Evolutionary conservation across 2,888 invertebrate genomes (phyloP), one percentile per base, ranked within the genome.

Genomic region (Ophonus ardosiacus): DNA sequence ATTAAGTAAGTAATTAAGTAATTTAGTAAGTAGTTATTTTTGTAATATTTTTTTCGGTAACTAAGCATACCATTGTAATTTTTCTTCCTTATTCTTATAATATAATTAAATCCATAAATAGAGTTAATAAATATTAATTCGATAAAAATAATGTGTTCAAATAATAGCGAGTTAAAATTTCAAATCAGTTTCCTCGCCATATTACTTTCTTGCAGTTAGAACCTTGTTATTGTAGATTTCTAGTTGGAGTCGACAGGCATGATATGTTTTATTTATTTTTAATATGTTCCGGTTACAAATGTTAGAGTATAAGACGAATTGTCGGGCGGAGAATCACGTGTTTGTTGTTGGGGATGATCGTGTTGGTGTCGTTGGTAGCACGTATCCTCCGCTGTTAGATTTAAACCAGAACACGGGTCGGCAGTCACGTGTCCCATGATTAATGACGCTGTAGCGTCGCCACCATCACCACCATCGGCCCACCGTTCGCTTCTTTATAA

Each of bases 371-470:
- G 83, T n/a, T 76, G 17, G 40, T 61, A 17, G 83, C 83, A 83
- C 83, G 83, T 83, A 83, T 59, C 71, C 65, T 68, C 21, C 13
- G 21, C 81, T 81, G 68, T 81, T 65, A 74, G 61, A 74, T 74
- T 83, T 83, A 83, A 83, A 83, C 83, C 83, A 83, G 71, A 83
- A 57, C 83, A 74, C 59, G 56, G 76, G 74, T 83, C 83, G 83
- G 38, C 57, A 59, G 83, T 83, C 83, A 83, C 83, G 83, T 83
- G 83, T 83, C 61, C 38, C 74, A 83, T 83, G 83, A 83, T 74
- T 74, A 74, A 83, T 74, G 83, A 74, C 61, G 24, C 59, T 40
- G 61, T 31, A 17, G 57, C 38, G 59, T 59, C 59, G 59, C 81
- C 68, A 18, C 43, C 51, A 18, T 68, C 65, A 68, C 74, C 71